These are phyloP conservation scores for Adoxophyes honmai DNA, from an alignment of 1,140 invertebrate genomes.

Conservation along the genomic window DNA sequence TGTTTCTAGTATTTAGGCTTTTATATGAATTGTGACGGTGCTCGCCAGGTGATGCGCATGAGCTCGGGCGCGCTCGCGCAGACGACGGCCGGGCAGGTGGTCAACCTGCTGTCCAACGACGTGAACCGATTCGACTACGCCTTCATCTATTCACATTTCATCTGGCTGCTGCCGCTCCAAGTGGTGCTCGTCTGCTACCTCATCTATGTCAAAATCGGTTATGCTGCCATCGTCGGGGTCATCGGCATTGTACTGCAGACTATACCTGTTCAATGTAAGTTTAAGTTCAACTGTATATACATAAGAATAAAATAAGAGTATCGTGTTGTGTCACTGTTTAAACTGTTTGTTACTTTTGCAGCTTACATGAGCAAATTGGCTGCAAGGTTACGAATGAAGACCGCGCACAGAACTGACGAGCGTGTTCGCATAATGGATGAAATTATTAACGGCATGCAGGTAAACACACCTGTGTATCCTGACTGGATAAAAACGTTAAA, in stretches of 20 bases:
- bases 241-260: constrained; percentile 80
- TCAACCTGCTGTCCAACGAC: constrained; percentile 92
- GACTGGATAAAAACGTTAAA: no score
- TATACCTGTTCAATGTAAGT: constrained; percentile 82
- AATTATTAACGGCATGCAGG: constrained; percentile 87
- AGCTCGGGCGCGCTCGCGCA: constrained; percentile 83
- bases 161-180: constrained; percentile 87
- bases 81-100: constrained; percentile 89
- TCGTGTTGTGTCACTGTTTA: neutral
- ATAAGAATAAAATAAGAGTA: neutral
- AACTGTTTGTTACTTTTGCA: constrained; percentile 45
- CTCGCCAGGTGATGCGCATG: constrained; percentile 77
- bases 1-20: no score
- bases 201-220: constrained; percentile 85
- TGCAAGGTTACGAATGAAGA: constrained; percentile 78
- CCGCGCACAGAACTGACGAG: constrained; percentile 83
- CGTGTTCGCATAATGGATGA: constrained; percentile 88
- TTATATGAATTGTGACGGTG: no score
- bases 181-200: constrained; percentile 81
- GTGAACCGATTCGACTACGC: constrained; percentile 83
- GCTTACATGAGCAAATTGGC: constrained; percentile 81
- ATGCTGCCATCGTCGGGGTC: constrained; percentile 85
- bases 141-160: constrained; percentile 80
- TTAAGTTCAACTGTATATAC: neutral
- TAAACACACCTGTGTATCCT: constrained; percentile 46